Base-by-base conservation (phyloP, 2,797 vertebrate species). In the Tauraco hartlaubi region DNA sequence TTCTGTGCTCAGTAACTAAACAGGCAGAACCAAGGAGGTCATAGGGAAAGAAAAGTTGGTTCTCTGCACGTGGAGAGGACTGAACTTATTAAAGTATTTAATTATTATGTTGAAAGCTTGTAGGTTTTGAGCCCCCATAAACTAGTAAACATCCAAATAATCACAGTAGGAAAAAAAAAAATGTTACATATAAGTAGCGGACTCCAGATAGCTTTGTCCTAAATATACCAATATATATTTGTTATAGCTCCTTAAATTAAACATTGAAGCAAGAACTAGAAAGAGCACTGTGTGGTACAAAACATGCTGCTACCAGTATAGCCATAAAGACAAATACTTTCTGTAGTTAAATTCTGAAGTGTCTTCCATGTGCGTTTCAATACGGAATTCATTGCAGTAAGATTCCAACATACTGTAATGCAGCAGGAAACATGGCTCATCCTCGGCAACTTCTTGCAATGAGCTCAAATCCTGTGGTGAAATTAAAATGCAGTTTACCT, bases 331-430 rank as follows among this genome's bases (percentile, higher is more conserved):
- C 8, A 54, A 48, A 37, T 2, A 0, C 25, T 78, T 66, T 72
- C 49, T 68, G 33, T 46, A 59, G 51, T 35, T 71, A 48, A 44
- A 39, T 79, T 73, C 73, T 33, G 8, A 58, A 59, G 46, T n/a
- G n/a, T 49, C 21, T 31, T 90, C 35, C 14, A 2, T 3, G 3
- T 23, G 39, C 5, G 1, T 77, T 92, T 74, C 43, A 9, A 7
- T 44, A 13, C 0, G 1, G 68, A 88, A 43, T 44, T 46, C 9
- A 3, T 26, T 28, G 33, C 68, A 66, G 72, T 51, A 37, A 51
- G 49, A 58, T 26, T 73, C 54, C 44, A 55, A 7, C 49, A 6
- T 33, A 18, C 0, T 23, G 17, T n/a, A 64, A 48, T 0, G 0
- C 14, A 33, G 19, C 61, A 81, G 73, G 35, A 67, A 37, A 39